Conservation (phyloP, 2,113 vertebrate genomes). For the Nesoenas mayeri region DNA sequence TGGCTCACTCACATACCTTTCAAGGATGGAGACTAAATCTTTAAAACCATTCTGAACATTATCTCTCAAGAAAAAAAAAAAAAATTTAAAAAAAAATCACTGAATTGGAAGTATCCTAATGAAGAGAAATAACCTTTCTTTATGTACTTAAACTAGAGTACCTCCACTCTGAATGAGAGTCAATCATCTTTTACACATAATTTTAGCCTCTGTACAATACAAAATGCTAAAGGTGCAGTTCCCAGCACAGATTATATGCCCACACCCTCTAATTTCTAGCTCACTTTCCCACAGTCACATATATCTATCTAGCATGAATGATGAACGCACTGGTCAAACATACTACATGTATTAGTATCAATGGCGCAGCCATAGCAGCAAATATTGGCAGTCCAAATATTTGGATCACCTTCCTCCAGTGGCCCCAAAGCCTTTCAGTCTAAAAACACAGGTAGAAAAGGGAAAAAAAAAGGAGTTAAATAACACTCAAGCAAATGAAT, state of each 20-base stretch:
- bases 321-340: too few relatives aligned
- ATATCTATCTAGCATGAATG: neutral
- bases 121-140: neutral
- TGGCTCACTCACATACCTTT: neutral
- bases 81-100: neutral
- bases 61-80: neutral
- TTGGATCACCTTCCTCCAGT: neutral
- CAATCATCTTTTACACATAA: neutral
- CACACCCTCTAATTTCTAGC: neutral
- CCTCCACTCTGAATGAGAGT: neutral
- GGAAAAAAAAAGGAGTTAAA: neutral
- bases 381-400: neutral
- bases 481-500: neutral
- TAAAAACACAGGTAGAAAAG: accelerated
- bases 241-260: neutral
- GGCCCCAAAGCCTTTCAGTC: neutral
- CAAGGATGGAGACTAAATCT: neutral
- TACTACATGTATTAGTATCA: neutral
- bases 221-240: neutral
- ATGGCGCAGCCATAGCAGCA: neutral
- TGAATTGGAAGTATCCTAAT: neutral
- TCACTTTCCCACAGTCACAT: neutral
- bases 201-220: neutral
- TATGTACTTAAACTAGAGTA: neutral
- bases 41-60: neutral